phyloP scores from a whole-genome alignment of 2,888 invertebrate species.

The Lottia gigantea region DNA sequence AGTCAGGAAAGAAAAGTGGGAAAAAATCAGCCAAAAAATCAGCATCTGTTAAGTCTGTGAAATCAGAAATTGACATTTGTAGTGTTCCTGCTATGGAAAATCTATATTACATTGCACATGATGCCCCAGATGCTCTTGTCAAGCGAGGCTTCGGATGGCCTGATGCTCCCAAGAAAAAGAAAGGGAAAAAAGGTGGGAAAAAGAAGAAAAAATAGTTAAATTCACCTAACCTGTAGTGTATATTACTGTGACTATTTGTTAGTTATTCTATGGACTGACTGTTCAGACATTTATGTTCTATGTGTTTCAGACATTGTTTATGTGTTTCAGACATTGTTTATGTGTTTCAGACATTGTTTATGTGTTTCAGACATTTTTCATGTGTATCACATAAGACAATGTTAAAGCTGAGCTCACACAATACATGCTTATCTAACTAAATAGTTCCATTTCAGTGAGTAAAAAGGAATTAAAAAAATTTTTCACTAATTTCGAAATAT shows the following conservation, averaged over 20 bases:
- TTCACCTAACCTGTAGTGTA: neutral
- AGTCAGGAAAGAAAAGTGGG: conserved; percentile 54
- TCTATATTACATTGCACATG: conserved; percentile 92
- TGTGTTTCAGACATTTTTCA: too few relatives aligned
- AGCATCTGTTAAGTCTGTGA: conserved; percentile 47
- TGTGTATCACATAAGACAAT: too few relatives aligned
- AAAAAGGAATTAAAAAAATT: too few relatives aligned
- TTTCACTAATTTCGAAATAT: too few relatives aligned
- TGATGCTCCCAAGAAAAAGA: conserved; percentile 85
- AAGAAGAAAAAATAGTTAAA: conserved; percentile 43
- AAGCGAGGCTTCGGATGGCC: conserved; percentile 91
- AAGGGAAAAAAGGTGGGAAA: conserved; percentile 47
- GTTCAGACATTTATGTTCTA: too few relatives aligned
- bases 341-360: too few relatives aligned
- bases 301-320: too few relatives aligned
- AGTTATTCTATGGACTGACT: neutral
- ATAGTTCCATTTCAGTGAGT: too few relatives aligned
- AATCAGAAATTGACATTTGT: conserved; percentile 36
- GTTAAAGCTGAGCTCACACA: too few relatives aligned
- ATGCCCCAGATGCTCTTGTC: conserved; percentile 87
- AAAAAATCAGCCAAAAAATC: conserved; percentile 55
- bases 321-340: too few relatives aligned
- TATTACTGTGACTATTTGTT: neutral
- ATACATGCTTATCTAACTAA: too few relatives aligned
- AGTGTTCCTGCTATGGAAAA: conserved; percentile 93